Percentiles rank a stretch among this genome's conserved stretches.
These are phyloP conservation scores for Epinotia bilunana DNA, from an alignment of 2,888 invertebrate genomes.

Conservation along the genomic window DNA sequence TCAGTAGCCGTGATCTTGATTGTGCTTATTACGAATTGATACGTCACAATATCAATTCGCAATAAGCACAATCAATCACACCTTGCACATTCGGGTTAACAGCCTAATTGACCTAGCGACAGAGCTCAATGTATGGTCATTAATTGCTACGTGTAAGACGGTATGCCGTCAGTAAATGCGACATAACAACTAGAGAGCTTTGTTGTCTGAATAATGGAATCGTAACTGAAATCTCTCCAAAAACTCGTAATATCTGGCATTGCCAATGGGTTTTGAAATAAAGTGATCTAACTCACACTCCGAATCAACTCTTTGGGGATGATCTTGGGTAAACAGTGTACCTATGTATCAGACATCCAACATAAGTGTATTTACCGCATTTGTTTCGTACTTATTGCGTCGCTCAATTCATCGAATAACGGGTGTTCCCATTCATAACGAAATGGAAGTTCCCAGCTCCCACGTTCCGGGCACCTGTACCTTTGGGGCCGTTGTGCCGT, in stretches of 20 bases:
- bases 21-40: no score
- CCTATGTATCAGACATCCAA: background rate
- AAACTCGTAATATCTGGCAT: background rate
- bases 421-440: slow-evolving; percentile 17
- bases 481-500: background rate
- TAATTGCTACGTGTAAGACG: background rate
- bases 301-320: background rate
- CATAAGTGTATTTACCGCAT: background rate
- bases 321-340: background rate
- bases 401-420: slow-evolving; percentile 18
- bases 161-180: slow-evolving; percentile 7
- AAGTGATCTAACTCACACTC: background rate
- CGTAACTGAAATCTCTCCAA: background rate
- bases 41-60: background rate
- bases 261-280: background rate
- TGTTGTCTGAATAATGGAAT: background rate
- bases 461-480: background rate
- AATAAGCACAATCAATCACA: slow-evolving; percentile 35
- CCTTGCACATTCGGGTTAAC: slow-evolving; percentile 43
- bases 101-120: slow-evolving; percentile 38
- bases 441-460: slow-evolving; percentile 25
- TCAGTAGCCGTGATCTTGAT: slow-evolving; percentile 53
- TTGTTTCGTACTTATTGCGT: background rate
- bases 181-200: background rate
- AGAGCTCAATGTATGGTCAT: slow-evolving; percentile 17